These are phyloP conservation scores for Erethizon dorsatum DNA, from an alignment of 2,797 vertebrate species.

Conservation along the genomic window DNA sequence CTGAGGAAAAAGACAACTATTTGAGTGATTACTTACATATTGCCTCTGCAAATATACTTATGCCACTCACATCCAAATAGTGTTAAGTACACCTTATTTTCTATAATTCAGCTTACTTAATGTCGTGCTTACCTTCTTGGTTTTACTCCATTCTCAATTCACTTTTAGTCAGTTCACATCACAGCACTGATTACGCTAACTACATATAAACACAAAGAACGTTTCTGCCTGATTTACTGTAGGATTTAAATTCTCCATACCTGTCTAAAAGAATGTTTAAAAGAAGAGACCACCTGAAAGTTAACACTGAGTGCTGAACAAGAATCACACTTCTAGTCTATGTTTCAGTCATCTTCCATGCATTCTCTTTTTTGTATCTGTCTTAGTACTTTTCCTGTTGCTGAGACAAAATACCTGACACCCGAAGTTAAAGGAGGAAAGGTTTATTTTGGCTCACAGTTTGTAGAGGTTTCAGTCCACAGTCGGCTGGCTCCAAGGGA, in stretches of 20 bases:
- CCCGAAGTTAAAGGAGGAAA: background rate
- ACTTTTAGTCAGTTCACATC: background rate
- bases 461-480: background rate
- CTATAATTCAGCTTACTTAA: background rate
- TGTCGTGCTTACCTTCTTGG: background rate
- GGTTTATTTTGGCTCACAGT: background rate
- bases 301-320: slow-evolving; percentile 29
- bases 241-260: background rate
- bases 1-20: background rate
- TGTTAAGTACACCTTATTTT: background rate
- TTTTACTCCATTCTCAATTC: background rate
- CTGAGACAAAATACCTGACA: background rate
- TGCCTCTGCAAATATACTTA: slow-evolving; percentile 17
- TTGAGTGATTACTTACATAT: background rate
- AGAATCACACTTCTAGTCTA: background rate
- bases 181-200: background rate
- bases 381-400: background rate
- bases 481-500: background rate
- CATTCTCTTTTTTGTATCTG: background rate
- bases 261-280: slow-evolving; percentile 27
- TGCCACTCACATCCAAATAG: background rate
- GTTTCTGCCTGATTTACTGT: background rate
- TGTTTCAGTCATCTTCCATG: background rate
- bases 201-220: background rate
- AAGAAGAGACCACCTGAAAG: slow-evolving; percentile 30